Conservation (phyloP, 2,888 invertebrate genomes). For the Leptura quadrifasciata region DNA sequence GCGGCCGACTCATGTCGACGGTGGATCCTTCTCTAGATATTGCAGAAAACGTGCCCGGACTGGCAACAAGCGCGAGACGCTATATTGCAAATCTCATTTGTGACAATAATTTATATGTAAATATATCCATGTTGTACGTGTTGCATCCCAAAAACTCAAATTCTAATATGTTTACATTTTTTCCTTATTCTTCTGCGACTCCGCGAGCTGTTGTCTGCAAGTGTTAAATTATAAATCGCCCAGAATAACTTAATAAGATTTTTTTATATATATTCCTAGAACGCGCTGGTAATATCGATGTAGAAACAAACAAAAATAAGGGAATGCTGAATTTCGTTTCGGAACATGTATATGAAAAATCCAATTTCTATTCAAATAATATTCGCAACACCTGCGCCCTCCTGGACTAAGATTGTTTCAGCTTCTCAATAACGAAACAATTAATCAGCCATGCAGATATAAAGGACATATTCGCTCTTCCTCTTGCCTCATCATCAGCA, state of each 20-base stretch:
- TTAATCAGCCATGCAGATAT: background rate
- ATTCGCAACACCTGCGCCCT: background rate
- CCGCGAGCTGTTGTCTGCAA: conserved; percentile 55
- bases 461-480: too few species aligned
- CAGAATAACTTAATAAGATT: conserved; percentile 55
- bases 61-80: conserved; percentile 67
- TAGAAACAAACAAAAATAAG: conserved; percentile 5
- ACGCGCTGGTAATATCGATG: conserved; percentile 35
- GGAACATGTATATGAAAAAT: conserved; percentile 16
- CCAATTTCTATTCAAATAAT: conserved; percentile 14
- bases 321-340: conserved; percentile 12
- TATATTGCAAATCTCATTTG: conserved; percentile 74
- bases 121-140: conserved; percentile 71
- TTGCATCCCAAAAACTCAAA: conserved; percentile 66
- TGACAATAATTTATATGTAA: conserved; percentile 74
- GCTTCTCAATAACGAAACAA: background rate
- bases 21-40: conserved; percentile 67
- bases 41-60: conserved; percentile 67
- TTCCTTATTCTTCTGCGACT: conserved; percentile 35
- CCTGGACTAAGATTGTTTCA: background rate
- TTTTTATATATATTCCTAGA: conserved; percentile 38
- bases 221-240: conserved; percentile 60
- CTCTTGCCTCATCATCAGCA: too few species aligned
- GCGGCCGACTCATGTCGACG: conserved; percentile 60
- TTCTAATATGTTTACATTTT: conserved; percentile 48